Evolutionary conservation across 1,140 invertebrate genomes (phyloP).

Genomic region (Oryctes rhinoceros): DNA sequence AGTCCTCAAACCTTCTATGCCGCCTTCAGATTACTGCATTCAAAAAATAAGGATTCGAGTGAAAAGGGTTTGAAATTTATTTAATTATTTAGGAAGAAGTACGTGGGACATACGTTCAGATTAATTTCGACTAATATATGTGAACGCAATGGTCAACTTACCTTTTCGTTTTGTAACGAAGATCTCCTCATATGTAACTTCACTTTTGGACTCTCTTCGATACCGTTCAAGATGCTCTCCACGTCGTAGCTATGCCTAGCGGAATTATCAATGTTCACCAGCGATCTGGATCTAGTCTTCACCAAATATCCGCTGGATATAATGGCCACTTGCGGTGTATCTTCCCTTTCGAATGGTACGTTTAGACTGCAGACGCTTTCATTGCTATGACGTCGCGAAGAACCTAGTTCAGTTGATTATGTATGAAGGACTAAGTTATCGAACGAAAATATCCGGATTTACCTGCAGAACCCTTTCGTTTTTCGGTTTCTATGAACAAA

Average conservation of each 20-base stretch:
- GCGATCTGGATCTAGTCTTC: conserved; percentile 51
- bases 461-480: not conserved
- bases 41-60: too few species aligned
- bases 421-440: not conserved
- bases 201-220: conserved; percentile 55
- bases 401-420: conserved; percentile 44
- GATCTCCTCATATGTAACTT: conserved; percentile 48
- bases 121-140: too few species aligned
- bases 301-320: conserved; percentile 22
- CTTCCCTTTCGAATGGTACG: conserved; percentile 50
- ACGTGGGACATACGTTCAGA: too few species aligned
- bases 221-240: conserved; percentile 51
- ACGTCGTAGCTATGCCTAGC: conserved; percentile 43
- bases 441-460: not conserved
- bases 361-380: conserved; percentile 56
- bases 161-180: conserved; percentile 53
- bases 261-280: conserved; percentile 50
- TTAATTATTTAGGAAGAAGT: too few species aligned
- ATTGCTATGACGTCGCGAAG: conserved; percentile 55
- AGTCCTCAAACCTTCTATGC: too few species aligned
- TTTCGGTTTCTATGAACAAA: conserved; percentile 35
- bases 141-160: conserved; percentile 28
- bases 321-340: conserved; percentile 48
- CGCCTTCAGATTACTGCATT: too few species aligned
- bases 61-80: too few species aligned